A percentile compares a stretch with the other conserved stretches of the same genome.
phyloP scores from a whole-genome alignment of 2,888 invertebrate genomes.

The Heterodera filipjevi region DNA sequence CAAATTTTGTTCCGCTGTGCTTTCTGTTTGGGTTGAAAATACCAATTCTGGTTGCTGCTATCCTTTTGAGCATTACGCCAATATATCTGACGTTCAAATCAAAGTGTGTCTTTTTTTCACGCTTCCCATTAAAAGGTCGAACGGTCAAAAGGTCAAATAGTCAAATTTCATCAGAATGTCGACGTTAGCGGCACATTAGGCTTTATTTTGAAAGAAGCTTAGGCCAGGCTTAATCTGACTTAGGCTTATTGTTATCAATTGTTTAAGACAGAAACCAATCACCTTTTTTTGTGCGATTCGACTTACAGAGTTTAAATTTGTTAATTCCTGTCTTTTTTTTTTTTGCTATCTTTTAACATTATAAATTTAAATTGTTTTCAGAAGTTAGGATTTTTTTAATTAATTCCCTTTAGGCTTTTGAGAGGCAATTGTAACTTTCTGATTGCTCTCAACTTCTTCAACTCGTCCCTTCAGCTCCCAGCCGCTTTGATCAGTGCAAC shows the following conservation, averaged over 20 bases:
- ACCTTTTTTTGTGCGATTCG: too few relatives aligned
- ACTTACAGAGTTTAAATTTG: too few relatives aligned
- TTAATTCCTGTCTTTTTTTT: too few relatives aligned
- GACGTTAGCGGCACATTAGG: too few relatives aligned
- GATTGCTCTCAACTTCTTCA: background rate
- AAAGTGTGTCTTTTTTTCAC: background rate
- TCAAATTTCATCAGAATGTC: too few relatives aligned
- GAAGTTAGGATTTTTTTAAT: background rate
- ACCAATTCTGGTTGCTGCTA: background rate
- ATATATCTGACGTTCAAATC: background rate
- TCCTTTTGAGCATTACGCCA: slow-evolving; percentile 7
- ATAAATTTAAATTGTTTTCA: background rate
- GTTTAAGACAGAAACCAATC: too few relatives aligned
- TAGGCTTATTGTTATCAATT: too few relatives aligned
- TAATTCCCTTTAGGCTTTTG: background rate
- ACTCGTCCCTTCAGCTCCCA: background rate
- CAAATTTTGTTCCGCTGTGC: background rate
- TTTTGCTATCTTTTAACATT: background rate
- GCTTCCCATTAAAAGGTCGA: too few relatives aligned
- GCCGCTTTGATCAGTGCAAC: slow-evolving; percentile 1
- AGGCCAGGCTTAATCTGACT: too few relatives aligned
- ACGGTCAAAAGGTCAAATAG: too few relatives aligned
- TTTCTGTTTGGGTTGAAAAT: background rate
- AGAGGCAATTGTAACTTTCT: slow-evolving; percentile 3
- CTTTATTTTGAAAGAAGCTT: background rate